Percentiles rank a stretch among this genome's conserved stretches.
Evolutionary conservation across 1,140 invertebrate species (phyloP).

Genomic region (Temnothorax longispinosus): DNA sequence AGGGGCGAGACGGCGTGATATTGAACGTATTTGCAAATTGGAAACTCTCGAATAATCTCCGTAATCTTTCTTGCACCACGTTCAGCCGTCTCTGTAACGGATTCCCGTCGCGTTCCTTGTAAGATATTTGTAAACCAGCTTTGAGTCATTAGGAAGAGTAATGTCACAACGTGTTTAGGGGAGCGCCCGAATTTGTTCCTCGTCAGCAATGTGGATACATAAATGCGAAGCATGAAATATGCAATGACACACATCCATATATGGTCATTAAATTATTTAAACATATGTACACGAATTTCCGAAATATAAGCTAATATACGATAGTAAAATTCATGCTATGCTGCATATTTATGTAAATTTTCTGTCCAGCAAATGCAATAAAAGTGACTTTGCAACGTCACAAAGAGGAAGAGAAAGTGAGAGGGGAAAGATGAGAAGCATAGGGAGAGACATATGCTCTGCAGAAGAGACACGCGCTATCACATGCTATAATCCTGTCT

Average conservation of each 20-base stretch:
- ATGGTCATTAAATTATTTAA: not conserved
- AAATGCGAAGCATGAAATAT: not conserved
- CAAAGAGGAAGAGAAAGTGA: not conserved
- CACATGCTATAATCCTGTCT: slow-evolving; percentile 19
- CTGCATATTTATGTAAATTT: slow-evolving; percentile 41
- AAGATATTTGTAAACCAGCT: slow-evolving; percentile 51
- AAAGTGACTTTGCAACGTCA: slow-evolving; percentile 21
- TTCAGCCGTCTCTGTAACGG: not conserved
- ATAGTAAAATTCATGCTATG: slow-evolving; percentile 39
- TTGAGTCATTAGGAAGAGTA: slow-evolving; percentile 44
- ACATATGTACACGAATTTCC: not conserved
- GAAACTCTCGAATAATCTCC: slow-evolving; percentile 68
- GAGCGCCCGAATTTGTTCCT: slow-evolving; percentile 31
- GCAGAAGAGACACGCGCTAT: slow-evolving; percentile 29
- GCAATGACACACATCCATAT: not conserved
- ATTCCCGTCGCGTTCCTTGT: slow-evolving; percentile 11
- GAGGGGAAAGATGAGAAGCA: not conserved
- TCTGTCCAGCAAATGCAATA: slow-evolving; percentile 28
- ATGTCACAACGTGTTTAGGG: slow-evolving; percentile 21
- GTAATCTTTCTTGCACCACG: slow-evolving; percentile 65
- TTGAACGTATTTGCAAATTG: slow-evolving; percentile 64
- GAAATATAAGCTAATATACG: slow-evolving; percentile 15
- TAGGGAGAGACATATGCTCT: not conserved
- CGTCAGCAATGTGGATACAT: not conserved
- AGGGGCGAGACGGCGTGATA: slow-evolving; percentile 34